Conservation (phyloP, 2,888 invertebrate genomes). For the Drosophila longiperda region DNA sequence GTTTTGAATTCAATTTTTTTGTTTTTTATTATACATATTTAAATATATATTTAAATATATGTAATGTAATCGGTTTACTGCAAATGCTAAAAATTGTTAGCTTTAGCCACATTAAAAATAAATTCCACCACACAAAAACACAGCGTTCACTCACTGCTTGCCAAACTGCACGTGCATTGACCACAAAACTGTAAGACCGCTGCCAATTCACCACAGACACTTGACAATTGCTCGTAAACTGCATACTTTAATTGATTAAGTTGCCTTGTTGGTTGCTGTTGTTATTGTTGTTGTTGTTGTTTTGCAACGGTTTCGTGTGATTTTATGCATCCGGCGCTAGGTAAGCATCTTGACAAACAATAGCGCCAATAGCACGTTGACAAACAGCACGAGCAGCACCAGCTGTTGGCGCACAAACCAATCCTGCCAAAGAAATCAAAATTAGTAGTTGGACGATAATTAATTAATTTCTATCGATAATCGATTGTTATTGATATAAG, state of each 20-base stretch:
- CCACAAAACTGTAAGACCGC: conserved; percentile 22
- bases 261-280: conserved; percentile 1
- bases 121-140: conserved; percentile 40
- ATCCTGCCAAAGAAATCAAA: conserved; percentile 87
- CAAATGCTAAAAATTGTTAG: conserved; percentile 76
- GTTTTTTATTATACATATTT: conserved; percentile 51
- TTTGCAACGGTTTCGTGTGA: conserved; percentile 49
- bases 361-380: conserved; percentile 97
- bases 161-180: conserved; percentile 8
- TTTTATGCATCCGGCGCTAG: conserved; percentile 87
- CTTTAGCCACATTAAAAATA: conserved; percentile 53
- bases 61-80: conserved; percentile 64
- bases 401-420: conserved; percentile 98
- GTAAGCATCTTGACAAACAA: conserved; percentile 98
- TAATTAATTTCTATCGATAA: not conserved
- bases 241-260: conserved; percentile 9
- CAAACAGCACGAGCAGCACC: conserved; percentile 96
- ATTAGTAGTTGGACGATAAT: not conserved
- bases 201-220: conserved; percentile 15
- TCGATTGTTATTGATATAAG: not conserved
- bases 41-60: conserved; percentile 44
- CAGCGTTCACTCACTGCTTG: conserved; percentile 4
- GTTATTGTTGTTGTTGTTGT: conserved; percentile 16
- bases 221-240: conserved; percentile 29
- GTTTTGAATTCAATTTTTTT: conserved; percentile 62